Conservation (phyloP, 1,140 invertebrate genomes). For the Onthophagus taurus region DNA sequence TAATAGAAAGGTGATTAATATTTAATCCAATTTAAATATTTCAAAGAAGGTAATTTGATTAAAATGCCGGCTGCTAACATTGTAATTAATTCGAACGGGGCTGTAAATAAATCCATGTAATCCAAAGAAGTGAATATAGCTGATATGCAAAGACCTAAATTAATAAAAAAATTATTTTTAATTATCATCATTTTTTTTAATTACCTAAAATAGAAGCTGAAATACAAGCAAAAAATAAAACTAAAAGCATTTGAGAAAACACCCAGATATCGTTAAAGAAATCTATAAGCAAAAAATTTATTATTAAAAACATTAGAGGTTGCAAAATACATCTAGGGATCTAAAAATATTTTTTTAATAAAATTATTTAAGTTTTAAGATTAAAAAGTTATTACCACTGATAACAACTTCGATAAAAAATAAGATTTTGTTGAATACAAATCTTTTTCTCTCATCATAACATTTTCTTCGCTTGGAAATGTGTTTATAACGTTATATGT, state of each 20-base stretch:
- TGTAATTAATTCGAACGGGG: constrained; percentile 19
- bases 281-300: constrained; percentile 1
- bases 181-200: not conserved
- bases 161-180: constrained; percentile 7
- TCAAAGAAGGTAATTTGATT: constrained; percentile 18
- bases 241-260: constrained; percentile 18
- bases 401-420: constrained; percentile 60
- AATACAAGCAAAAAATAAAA: constrained; percentile 18
- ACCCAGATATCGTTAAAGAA: constrained; percentile 6
- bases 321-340: constrained; percentile 2
- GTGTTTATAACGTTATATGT: constrained; percentile 59
- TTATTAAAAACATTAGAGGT: not conserved
- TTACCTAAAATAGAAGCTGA: constrained; percentile 21
- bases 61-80: constrained; percentile 23
- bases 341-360: constrained; percentile 5
- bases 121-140: constrained; percentile 22
- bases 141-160: constrained; percentile 24
- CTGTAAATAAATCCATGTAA: constrained; percentile 22
- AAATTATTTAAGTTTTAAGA: constrained; percentile 2
- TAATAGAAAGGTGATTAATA: constrained; percentile 29
- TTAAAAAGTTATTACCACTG: constrained; percentile 44
- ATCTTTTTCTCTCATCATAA: constrained; percentile 57
- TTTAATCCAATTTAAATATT: constrained; percentile 18
- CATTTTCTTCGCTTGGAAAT: constrained; percentile 57
- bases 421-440: constrained; percentile 55